Evolutionary conservation across 2,797 vertebrate genomes (phyloP).

Genomic region (Microtus obscurus): DNA sequence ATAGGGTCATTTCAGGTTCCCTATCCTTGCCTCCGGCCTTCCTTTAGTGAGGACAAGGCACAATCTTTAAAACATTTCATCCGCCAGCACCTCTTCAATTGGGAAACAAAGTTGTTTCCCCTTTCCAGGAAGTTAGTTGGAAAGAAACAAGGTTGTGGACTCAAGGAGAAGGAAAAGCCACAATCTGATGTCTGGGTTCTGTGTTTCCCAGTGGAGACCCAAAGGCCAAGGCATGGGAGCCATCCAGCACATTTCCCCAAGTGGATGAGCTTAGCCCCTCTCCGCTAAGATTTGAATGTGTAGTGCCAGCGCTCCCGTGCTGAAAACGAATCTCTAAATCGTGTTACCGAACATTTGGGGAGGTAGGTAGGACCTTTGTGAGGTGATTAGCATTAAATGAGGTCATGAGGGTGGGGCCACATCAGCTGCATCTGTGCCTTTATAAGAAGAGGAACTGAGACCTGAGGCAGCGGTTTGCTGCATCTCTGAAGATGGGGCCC

Average conservation of each 20-base stretch:
- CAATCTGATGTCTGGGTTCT: not conserved
- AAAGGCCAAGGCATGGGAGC: not conserved
- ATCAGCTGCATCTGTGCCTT: not conserved
- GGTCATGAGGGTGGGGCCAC: not conserved
- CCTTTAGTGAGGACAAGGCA: not conserved
- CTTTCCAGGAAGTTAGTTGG: not conserved
- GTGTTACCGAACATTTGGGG: not conserved
- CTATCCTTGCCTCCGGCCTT: not conserved
- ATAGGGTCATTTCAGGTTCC: too few species aligned
- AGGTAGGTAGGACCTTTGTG: not conserved
- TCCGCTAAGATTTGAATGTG: not conserved
- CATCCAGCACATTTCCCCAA: not conserved
- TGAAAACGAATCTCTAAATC: not conserved
- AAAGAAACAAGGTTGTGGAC: not conserved
- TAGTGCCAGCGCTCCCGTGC: too few species aligned
- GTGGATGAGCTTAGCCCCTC: not conserved
- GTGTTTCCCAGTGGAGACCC: not conserved
- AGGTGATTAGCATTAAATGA: not conserved
- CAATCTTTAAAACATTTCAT: not conserved
- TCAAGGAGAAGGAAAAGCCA: not conserved
- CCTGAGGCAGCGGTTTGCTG: not conserved
- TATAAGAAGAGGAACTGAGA: not conserved
- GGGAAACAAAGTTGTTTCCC: not conserved
- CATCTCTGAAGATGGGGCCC: not conserved
- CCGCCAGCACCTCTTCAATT: not conserved